Evolutionary conservation across 2,888 invertebrate genomes (phyloP), one percentile per base, ranked within the genome.

Genomic region (Ennomos erosarius): DNA sequence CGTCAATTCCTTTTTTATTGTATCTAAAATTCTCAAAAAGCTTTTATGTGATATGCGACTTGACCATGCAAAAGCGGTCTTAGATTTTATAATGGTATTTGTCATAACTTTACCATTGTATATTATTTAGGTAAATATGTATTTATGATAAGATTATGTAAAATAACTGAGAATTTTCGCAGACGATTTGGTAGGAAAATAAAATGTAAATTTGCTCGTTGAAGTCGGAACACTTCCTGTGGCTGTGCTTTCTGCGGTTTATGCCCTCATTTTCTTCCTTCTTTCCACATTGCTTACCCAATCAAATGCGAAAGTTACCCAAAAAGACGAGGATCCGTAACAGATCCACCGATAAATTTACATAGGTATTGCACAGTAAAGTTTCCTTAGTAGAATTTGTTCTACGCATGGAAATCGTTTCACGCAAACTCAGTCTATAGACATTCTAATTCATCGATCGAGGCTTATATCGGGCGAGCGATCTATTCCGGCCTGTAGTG

Each of bases 401-500:
- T 74, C 64, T 66, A 65, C 71, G 68, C 82, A 85, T 82, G 82
- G 74, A 79, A 74, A 73, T 68, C 58, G 70, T 76, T 78, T 68
- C 82, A 81, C 78, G 83, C 76, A 74, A 80, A 73, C 74, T 65
- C 67, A 75, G 64, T 59, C 62, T 69, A 73, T 71, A 74, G 74
- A 74, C 73, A 86, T 86, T 86, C 75, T 79, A 82, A 88, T 85
- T 78, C 84, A 82, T 76, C 81, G 79, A 83, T 85, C 76, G 81
- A 69, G 62, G 52, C 65, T 67, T 70, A 68, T 88, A 89, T 89
- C 90, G 75, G 63, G 62, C 65, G 64, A 70, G 65, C 79, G 82
- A 90, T 92, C 91, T 85, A 88, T 87, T 89, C 87, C 85, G 83
- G 85, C 79, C 78, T 73, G 76, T 71, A 26, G 26, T 26, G 26